A percentile compares a stretch with the other conserved stretches of the same genome.
Evolutionary conservation across 2,888 invertebrate genomes (phyloP).

Genomic region (Gnatocerus cornutus): DNA sequence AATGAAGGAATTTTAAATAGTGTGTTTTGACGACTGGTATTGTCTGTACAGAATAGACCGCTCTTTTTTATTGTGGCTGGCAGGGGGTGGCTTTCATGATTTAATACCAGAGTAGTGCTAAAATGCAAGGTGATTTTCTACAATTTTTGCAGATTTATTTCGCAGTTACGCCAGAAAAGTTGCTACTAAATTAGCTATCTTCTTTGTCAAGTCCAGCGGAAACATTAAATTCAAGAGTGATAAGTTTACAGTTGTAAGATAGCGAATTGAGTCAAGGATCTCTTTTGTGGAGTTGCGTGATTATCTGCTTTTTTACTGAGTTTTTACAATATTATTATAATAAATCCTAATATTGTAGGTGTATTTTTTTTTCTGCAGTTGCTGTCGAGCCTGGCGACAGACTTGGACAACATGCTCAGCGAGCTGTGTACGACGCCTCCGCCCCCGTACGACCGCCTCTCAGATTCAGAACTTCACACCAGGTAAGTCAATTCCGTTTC

Average conservation of each 20-base stretch:
- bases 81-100: no score
- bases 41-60: background rate
- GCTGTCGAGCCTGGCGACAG: constrained; percentile 86
- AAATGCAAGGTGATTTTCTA: no score
- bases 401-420: constrained; percentile 89
- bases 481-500: constrained; percentile 55
- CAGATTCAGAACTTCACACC: constrained; percentile 63
- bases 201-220: no score
- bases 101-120: no score
- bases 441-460: constrained; percentile 65
- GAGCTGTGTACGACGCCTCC: constrained; percentile 84
- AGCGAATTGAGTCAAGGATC: background rate
- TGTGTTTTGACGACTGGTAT: constrained; percentile 29
- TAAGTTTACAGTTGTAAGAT: no score
- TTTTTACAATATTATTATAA: no score
- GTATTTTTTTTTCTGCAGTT: constrained; percentile 75
- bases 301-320: constrained; percentile 3
- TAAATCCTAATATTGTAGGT: background rate
- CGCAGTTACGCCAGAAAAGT: no score
- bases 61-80: no score
- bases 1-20: constrained; percentile 19
- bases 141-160: no score
- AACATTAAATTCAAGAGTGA: no score
- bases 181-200: no score
- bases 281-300: background rate